Percentiles rank a stretch among this genome's conserved stretches.
Evolutionary conservation across 2,888 invertebrate genomes (phyloP).

Genomic region (Periphyllus acericola): DNA sequence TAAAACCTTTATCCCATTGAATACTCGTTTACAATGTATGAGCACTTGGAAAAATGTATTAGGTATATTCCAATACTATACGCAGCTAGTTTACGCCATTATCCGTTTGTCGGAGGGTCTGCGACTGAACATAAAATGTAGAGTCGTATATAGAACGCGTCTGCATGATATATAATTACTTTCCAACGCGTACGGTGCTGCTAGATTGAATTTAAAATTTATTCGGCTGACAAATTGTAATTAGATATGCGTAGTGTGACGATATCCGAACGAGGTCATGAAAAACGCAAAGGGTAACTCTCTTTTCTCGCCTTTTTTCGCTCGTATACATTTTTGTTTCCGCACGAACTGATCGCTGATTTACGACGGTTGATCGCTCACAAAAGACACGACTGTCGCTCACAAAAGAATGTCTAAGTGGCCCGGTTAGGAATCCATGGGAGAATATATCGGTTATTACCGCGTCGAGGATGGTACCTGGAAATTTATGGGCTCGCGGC

Average conservation of each 20-base stretch:
- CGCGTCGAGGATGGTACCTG: conserved; percentile 38
- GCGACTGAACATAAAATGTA: not conserved
- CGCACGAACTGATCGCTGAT: conserved; percentile 58
- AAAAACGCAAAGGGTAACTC: conserved; percentile 22
- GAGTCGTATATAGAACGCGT: not conserved
- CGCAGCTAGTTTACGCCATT: not conserved
- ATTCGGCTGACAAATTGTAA: not conserved
- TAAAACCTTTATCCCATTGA: not conserved
- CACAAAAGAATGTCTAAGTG: conserved; percentile 53
- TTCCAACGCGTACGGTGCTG: not conserved
- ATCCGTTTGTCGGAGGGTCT: not conserved
- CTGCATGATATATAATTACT: not conserved
- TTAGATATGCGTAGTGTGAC: not conserved
- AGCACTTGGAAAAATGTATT: not conserved
- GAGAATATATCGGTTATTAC: conserved; percentile 48
- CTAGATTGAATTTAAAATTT: not conserved
- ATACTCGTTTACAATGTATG: not conserved
- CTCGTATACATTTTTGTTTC: conserved; percentile 7
- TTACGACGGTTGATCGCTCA: conserved; percentile 54
- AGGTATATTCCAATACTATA: not conserved
- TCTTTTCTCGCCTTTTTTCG: not conserved
- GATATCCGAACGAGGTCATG: not conserved
- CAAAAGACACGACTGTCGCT: conserved; percentile 29
- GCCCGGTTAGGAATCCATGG: conserved; percentile 58
- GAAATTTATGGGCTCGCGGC: conserved; percentile 48